Base-by-base conservation (phyloP, 2,797 vertebrate genomes). In the Poecilia velifera region DNA sequence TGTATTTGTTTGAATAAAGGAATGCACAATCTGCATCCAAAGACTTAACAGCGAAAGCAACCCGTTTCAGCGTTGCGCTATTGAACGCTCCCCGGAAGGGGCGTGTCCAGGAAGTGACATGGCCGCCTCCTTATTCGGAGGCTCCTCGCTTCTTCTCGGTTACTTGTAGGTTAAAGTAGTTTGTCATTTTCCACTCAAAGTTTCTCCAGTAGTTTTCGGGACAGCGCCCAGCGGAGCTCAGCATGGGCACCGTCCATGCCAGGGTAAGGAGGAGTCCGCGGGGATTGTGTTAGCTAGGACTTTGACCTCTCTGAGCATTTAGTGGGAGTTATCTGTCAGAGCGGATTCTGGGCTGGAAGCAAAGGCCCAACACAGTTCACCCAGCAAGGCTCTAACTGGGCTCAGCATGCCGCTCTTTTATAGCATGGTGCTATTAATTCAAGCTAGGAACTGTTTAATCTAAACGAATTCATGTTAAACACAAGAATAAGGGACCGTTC, bases 161-260 rank as follows among this genome's bases (percentile, higher is more conserved):
- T 49, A 72, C 85, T 81, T 89, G 86, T 86, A 84, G 86, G 89
- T 87, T 80, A 80, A 82, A 76, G 46, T 86, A 77, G 64, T 83
- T 76, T 22, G 7, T 73, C 2, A 36, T 45, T 43, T 53, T 39
- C 7, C 72, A 0, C 41, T 0, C 16, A 18, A 28, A 80, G 53
- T 79, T 82, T 77, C 46, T 6, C 0, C 28, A n/a, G 9, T 28
- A 1, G 57, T 79, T 76, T 55, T 43, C 76, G 43, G 68, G 84
- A 86, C 80, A 70, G 31, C 86, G 71, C 70, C 81, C 89, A 64
- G 70, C 71, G 74, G 76, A 91, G 62, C 81, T 55, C 84, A 90
- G 86, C 89, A 98, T 99, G 98, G 98, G 98, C 85, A 97, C 97
- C 47, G 98, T 98, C 82, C 97, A 99, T 70, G 98, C 98, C 74